Evolutionary conservation across 1,140 invertebrate genomes (phyloP).

Genomic region (Diplogasteroides magnus): DNA sequence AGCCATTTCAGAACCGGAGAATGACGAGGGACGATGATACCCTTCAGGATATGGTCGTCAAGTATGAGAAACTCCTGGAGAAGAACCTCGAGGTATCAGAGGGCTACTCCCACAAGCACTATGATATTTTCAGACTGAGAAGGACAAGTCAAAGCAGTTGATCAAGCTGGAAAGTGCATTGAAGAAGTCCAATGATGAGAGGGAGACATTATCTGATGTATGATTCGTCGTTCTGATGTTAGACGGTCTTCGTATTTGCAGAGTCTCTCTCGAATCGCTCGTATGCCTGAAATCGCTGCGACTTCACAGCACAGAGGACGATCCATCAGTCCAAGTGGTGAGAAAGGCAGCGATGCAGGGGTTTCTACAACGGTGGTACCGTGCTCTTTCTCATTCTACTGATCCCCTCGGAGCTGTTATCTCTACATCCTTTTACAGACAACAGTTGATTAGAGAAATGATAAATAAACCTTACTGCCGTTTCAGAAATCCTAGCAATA

Average conservation of each 20-base stretch:
- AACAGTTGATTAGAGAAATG: no score
- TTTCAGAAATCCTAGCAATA: no score
- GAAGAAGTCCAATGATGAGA: constrained; percentile 3
- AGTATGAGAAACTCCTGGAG: background rate
- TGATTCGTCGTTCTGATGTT: background rate
- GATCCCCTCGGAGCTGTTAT: no score
- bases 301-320: background rate
- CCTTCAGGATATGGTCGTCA: background rate
- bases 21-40: no score
- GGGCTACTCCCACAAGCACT: background rate
- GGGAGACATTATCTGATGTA: background rate
- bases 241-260: background rate
- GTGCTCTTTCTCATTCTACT: background rate
- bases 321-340: constrained; percentile 4
- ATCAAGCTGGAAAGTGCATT: constrained; percentile 1
- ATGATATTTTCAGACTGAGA: background rate
- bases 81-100: background rate
- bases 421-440: no score
- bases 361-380: no score
- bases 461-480: no score
- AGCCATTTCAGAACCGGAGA: no score
- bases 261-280: background rate
- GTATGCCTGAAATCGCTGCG: background rate
- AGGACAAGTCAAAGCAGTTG: background rate
- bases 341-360: no score